A percentile compares a stretch with the other conserved stretches of the same genome.
Evolutionary conservation across 2,888 invertebrate species (phyloP).

Genomic region (Hoplodrina ambigua): DNA sequence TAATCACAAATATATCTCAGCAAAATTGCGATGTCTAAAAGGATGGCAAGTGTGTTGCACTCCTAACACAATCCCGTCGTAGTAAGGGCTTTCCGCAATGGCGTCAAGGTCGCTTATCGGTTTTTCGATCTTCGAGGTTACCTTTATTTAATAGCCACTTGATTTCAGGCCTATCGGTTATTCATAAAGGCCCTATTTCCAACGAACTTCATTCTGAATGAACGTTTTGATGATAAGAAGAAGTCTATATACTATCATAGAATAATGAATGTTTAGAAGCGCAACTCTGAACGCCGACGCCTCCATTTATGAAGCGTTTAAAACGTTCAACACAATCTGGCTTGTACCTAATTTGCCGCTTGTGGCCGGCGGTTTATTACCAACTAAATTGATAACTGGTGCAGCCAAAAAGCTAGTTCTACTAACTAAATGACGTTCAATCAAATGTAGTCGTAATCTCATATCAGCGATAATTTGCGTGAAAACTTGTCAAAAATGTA

Average conservation of each 20-base stretch:
- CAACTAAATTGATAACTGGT: no score
- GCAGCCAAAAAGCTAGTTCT: no score
- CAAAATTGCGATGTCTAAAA: background rate
- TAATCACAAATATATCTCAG: background rate
- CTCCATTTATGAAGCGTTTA: background rate
- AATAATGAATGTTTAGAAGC: background rate
- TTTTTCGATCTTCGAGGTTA: constrained; percentile 65
- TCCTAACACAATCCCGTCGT: constrained; percentile 10
- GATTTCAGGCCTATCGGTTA: constrained; percentile 66
- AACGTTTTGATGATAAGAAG: constrained; percentile 41
- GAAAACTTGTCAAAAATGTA: no score
- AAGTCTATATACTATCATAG: constrained; percentile 15
- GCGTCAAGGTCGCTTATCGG: constrained; percentile 62
- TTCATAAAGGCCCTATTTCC: constrained; percentile 58
- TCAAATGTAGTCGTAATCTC: no score
- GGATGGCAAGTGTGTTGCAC: background rate
- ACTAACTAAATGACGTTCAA: no score
- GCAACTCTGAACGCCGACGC: background rate
- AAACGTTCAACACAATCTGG: background rate
- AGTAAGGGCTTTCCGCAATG: constrained; percentile 32
- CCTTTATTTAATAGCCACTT: constrained; percentile 71
- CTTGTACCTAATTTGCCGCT: background rate
- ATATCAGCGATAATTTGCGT: no score
- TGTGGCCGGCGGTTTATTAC: no score
- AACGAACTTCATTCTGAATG: constrained; percentile 50